These are phyloP conservation scores for Paramuricea clavata DNA, from an alignment of 92 coral and sea anemone genomes.

Conservation along the genomic window DNA sequence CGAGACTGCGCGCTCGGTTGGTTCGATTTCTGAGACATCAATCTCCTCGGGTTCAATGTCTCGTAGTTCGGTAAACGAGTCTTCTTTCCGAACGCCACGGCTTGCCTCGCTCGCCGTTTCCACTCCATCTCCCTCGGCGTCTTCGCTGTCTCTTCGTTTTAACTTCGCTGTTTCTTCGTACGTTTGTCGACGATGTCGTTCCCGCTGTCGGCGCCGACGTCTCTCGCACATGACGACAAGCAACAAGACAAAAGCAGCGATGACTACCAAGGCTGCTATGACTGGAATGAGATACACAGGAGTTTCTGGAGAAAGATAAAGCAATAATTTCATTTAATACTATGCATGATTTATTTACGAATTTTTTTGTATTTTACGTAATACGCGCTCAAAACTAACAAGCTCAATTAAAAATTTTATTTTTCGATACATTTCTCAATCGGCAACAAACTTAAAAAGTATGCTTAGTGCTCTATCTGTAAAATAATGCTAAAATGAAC, in stretches of 20 bases:
- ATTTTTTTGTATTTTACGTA: too few species aligned
- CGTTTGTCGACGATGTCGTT: slow-evolving; percentile 76
- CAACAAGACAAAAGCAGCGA: slow-evolving; percentile 84
- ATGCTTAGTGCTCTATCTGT: too few species aligned
- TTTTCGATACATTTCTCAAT: too few species aligned
- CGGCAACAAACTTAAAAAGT: too few species aligned
- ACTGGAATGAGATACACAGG: slow-evolving; percentile 92
- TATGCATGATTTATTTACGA: too few species aligned
- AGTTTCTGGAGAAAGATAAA: slow-evolving; percentile 61
- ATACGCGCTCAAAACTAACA: too few species aligned
- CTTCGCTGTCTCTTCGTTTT: slow-evolving; percentile 84
- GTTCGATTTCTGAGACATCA: slow-evolving; percentile 83
- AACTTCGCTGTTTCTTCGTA: slow-evolving; percentile 75
- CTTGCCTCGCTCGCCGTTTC: slow-evolving; percentile 76
- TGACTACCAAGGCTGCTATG: slow-evolving; percentile 92
- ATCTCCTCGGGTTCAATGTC: slow-evolving; percentile 79
- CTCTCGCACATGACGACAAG: slow-evolving; percentile 88
- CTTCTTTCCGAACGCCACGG: slow-evolving; percentile 80
- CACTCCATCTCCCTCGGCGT: slow-evolving; percentile 66
- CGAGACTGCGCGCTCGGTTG: slow-evolving; percentile 68
- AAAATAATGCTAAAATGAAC: too few species aligned
- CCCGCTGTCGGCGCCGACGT: slow-evolving; percentile 81
- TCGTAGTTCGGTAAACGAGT: slow-evolving; percentile 84
- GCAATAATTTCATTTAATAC: too few species aligned
- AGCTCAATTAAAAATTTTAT: too few species aligned